Conservation (phyloP, 2,797 vertebrate genomes). For the Diplodus sargus region DNA sequence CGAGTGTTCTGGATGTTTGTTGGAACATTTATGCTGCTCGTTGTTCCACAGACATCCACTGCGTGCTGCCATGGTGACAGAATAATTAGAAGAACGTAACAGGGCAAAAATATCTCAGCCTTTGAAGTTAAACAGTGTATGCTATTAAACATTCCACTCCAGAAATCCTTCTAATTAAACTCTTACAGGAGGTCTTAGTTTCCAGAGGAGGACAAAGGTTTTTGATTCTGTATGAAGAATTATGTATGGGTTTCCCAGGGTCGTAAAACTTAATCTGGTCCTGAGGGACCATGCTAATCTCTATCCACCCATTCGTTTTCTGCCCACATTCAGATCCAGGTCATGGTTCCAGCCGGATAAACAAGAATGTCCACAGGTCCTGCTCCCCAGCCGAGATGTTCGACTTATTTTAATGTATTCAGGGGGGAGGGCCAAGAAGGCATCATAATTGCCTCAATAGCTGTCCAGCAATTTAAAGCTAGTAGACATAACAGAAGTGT, state of each 20-base stretch:
- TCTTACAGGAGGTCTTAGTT: background rate
- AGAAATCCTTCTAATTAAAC: constrained; percentile 26
- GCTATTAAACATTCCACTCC: constrained; percentile 17
- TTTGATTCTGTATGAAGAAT: constrained; percentile 20
- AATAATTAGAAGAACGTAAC: constrained; percentile 29
- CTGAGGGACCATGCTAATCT: background rate
- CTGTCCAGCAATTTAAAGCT: too few species aligned
- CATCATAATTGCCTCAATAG: constrained; percentile 1
- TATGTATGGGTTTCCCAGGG: constrained; percentile 9
- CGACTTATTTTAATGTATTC: background rate
- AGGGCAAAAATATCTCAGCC: constrained; percentile 29
- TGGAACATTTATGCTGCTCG: constrained; percentile 70
- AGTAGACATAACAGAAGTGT: too few species aligned
- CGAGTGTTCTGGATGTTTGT: constrained; percentile 59
- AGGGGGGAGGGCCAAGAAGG: background rate
- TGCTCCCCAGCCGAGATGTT: background rate
- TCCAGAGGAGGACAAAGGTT: constrained; percentile 5
- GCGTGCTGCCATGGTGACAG: constrained; percentile 63
- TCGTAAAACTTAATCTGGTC: constrained; percentile 23
- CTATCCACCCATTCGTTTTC: background rate
- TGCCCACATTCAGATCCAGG: constrained; percentile 8
- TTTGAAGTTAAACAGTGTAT: constrained; percentile 13
- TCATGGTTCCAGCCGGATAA: constrained; percentile 10
- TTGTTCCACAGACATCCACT: constrained; percentile 81
- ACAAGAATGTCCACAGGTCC: constrained; percentile 16